Evolutionary conservation across 2,888 invertebrate species (phyloP).

Genomic region (Patella pellucida): DNA sequence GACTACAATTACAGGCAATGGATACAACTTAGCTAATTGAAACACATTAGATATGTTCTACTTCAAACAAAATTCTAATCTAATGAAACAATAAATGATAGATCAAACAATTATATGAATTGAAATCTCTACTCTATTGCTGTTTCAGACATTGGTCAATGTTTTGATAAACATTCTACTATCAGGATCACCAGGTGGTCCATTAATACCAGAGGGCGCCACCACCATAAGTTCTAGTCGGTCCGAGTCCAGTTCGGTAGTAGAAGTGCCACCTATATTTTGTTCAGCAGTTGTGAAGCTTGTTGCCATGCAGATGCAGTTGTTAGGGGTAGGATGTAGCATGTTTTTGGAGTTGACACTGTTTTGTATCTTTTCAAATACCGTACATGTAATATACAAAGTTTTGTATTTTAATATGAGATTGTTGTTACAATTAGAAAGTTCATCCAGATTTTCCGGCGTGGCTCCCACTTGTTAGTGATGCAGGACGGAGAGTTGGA

Average conservation of each 20-base stretch:
- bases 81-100: neutral
- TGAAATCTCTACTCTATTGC: slow-evolving; percentile 12
- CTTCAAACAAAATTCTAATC: neutral
- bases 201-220: slow-evolving; percentile 55
- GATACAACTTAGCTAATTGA: too few species aligned
- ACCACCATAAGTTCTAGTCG: slow-evolving; percentile 58
- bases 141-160: slow-evolving; percentile 74
- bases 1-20: too few species aligned
- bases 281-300: slow-evolving; percentile 96
- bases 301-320: slow-evolving; percentile 93
- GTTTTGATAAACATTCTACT: slow-evolving; percentile 76
- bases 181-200: slow-evolving; percentile 77
- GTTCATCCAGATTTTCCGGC: too few species aligned
- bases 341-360: too few species aligned
- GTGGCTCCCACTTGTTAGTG: too few species aligned
- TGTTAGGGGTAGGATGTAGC: slow-evolving; percentile 80
- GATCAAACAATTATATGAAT: neutral
- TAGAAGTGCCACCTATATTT: slow-evolving; percentile 88
- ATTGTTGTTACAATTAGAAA: too few species aligned
- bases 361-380: too few species aligned
- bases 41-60: too few species aligned
- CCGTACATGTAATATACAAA: too few species aligned
- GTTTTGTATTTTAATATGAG: too few species aligned
- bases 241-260: slow-evolving; percentile 48
- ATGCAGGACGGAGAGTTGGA: too few species aligned